Evolutionary conservation across 2,113 vertebrate genomes (phyloP).

Genomic region (Narcine bancroftii): DNA sequence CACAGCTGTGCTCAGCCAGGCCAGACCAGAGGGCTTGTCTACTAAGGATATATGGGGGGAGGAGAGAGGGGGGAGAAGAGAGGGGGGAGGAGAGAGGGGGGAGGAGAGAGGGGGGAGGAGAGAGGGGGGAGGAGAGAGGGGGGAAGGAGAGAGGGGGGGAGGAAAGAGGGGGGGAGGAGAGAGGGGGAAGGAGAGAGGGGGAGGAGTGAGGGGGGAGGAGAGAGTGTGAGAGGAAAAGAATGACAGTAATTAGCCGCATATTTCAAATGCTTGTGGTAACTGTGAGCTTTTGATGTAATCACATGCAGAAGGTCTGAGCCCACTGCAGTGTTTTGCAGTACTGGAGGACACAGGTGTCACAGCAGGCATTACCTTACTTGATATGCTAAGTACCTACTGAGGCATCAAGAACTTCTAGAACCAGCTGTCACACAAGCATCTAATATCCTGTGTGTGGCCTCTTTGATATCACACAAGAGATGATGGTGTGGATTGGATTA

Average conservation of each 20-base stretch:
- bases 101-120: no score
- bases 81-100: no score
- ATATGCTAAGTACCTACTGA: not conserved
- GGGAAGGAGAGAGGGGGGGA: no score
- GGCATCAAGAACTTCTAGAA: slow-evolving; percentile 30
- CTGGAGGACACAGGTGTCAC: slow-evolving; percentile 26
- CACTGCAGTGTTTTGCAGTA: not conserved
- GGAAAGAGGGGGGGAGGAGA: no score
- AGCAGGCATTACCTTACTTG: slow-evolving; percentile 19
- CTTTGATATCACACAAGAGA: not conserved
- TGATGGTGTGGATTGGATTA: not conserved
- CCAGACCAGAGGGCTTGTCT: no score
- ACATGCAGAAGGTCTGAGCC: not conserved
- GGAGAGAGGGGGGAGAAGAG: no score
- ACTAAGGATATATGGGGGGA: no score
- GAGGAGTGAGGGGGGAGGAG: no score
- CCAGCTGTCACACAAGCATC: not conserved
- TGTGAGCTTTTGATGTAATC: slow-evolving; percentile 1
- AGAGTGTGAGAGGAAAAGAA: not conserved
- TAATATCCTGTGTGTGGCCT: not conserved
- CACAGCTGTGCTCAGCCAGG: no score
- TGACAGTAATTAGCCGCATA: slow-evolving; percentile 21
- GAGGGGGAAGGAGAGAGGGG: no score
- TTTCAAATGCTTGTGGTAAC: slow-evolving; percentile 16
- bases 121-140: no score